Base-by-base conservation (phyloP, 1,140 invertebrate species). In the Brachionus angularis region DNA sequence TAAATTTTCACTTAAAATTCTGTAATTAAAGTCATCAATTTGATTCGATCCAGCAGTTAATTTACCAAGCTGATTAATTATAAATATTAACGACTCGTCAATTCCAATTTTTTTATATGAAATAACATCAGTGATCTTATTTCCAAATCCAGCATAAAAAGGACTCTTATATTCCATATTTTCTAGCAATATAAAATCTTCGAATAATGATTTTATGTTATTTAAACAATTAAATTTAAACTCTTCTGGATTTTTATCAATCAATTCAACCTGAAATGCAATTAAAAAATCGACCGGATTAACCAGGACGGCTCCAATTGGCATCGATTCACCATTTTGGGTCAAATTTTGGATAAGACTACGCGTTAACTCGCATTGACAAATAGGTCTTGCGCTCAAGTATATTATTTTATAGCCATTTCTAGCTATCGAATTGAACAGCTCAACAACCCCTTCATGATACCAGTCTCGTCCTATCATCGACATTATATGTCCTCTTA, bases 61-160 rank as follows among this genome's bases (percentile, higher is more conserved):
- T 58, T 36, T 58, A 58, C 96, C 96, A 78, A 89, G 88, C 75
- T 93, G 91, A 83, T 99, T 97, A 75, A 99, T 98, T 0, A 95
- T 98, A 80, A 98, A 97, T 78, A 98, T 97, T 75, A 94, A 85
- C 77, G 91, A 89, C 36, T 90, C 90, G 10, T 93, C 93, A 83
- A 99, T 96, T 70, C 91, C 91, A 46, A 98, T 92, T 58, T 95
- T 92, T 79, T 89, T 87, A 83, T 99, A 99, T 0, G 96, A 92
- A 86, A 91, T 96, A n/a, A 94, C 91, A 84, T 99, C 96, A 75
- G 77, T 81, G 23, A 82, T 75, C 74, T 83, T 83, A 84, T 99
- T 99, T 64, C 96, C 96, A 84, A 98, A 99, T 47, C 96, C 96
- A 72, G 96, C 95, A 81, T 95, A 98, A 81, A 99, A 98, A 5